Percentiles rank a stretch among this genome's conserved stretches.
These are phyloP conservation scores for Drosophila elegans DNA, from an alignment of 1,140 invertebrate genomes.

Conservation along the genomic window DNA sequence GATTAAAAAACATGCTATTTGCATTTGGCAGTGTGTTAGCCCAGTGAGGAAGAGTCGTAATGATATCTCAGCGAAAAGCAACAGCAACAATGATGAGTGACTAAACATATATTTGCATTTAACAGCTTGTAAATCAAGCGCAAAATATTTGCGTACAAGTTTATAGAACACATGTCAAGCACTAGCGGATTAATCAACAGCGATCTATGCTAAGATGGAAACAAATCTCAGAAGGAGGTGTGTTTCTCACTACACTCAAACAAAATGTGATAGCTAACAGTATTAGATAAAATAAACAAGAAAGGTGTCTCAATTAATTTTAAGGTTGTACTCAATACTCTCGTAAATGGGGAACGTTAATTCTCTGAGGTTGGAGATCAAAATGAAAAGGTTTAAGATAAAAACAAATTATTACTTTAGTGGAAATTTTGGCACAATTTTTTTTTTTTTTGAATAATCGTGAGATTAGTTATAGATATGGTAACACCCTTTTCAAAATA, in stretches of 20 bases:
- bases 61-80: background rate
- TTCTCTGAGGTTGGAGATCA: too few species aligned
- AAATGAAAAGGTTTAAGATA: too few species aligned
- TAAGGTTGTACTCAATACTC: too few species aligned
- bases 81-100: slow-evolving; percentile 5
- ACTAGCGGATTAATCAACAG: slow-evolving; percentile 69
- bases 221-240: slow-evolving; percentile 34
- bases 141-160: slow-evolving; percentile 73
- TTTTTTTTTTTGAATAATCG: too few species aligned
- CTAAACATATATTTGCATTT: slow-evolving; percentile 60
- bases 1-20: slow-evolving; percentile 35
- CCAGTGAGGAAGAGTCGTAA: slow-evolving; percentile 3
- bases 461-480: too few species aligned
- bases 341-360: too few species aligned
- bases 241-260: slow-evolving; percentile 9
- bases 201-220: slow-evolving; percentile 40
- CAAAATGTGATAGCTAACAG: background rate
- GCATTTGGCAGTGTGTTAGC: slow-evolving; percentile 53
- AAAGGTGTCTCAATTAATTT: background rate
- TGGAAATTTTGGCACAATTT: too few species aligned
- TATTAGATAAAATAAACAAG: background rate
- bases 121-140: slow-evolving; percentile 63
- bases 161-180: slow-evolving; percentile 68
- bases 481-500: too few species aligned
- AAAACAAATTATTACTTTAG: too few species aligned